Percentiles rank a stretch among this genome's conserved stretches.
Evolutionary conservation across 2,797 vertebrate genomes (phyloP).

Genomic region (Betta splendens): DNA sequence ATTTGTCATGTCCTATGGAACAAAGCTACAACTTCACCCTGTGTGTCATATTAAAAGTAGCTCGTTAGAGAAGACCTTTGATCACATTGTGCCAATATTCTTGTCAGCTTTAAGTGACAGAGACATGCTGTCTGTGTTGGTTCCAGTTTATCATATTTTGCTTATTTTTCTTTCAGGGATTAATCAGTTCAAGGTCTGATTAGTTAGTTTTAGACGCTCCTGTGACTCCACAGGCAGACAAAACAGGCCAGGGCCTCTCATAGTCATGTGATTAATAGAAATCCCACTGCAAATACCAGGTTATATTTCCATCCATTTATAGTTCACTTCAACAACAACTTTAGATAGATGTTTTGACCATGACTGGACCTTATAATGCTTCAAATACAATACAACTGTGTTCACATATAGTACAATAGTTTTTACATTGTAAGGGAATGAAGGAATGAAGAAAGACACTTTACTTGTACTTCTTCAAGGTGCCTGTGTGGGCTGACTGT

Average conservation of each 20-base stretch:
- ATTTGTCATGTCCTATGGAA: neutral
- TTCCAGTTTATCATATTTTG: neutral
- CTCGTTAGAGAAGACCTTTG: constrained; percentile 5
- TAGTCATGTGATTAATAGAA: neutral
- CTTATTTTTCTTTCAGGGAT: neutral
- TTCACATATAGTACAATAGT: neutral
- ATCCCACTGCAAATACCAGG: neutral
- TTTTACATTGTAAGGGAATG: neutral
- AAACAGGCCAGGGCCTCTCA: neutral
- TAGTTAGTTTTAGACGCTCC: neutral
- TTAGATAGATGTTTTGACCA: too few species aligned
- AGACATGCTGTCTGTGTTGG: neutral
- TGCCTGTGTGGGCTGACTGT: too few species aligned
- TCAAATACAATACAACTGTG: neutral
- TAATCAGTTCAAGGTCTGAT: neutral
- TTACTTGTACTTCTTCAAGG: too few species aligned
- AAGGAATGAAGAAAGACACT: too few species aligned
- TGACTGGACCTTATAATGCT: neutral
- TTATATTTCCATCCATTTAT: neutral
- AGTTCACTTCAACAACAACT: neutral
- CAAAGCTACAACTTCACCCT: neutral
- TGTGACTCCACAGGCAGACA: neutral
- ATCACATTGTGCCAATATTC: neutral
- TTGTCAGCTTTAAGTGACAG: neutral
- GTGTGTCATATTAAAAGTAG: neutral